phyloP scores from a whole-genome alignment of 2,888 invertebrate genomes.

The Stenurella melanura region DNA sequence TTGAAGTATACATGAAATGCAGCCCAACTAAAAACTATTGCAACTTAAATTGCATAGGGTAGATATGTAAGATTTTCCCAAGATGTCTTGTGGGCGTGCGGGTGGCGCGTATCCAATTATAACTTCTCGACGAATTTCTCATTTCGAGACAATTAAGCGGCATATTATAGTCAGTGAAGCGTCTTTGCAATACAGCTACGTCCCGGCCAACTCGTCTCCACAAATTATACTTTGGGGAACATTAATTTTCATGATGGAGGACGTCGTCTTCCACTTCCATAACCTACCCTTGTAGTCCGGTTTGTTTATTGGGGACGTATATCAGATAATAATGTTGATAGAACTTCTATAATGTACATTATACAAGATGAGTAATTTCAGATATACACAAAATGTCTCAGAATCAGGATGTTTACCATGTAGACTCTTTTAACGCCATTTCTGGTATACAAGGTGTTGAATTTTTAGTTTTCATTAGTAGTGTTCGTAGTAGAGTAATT shows the following conservation, averaged over 20 bases:
- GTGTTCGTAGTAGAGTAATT: no score
- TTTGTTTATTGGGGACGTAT: constrained; percentile 36
- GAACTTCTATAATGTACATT: no score
- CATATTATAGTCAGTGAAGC: constrained; percentile 75
- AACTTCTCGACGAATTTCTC: constrained; percentile 77
- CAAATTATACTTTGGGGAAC: constrained; percentile 76
- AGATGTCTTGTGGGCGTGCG: constrained; percentile 62
- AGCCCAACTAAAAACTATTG: constrained; percentile 42
- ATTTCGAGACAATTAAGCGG: constrained; percentile 77
- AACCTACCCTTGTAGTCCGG: constrained; percentile 42
- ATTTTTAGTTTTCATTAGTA: no score
- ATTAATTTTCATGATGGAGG: constrained; percentile 75
- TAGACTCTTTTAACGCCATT: no score
- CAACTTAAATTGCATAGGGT: constrained; percentile 55
- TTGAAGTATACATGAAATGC: neutral
- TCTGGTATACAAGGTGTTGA: no score
- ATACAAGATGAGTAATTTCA: no score
- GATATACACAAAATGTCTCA: no score
- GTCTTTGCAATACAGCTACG: constrained; percentile 71
- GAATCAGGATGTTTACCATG: no score
- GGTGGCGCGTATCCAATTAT: constrained; percentile 75
- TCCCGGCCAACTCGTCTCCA: constrained; percentile 71
- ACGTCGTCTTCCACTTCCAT: constrained; percentile 46
- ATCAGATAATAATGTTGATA: neutral
- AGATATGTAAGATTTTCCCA: constrained; percentile 61